Conservation (phyloP, 2,113 vertebrate genomes). For the Beaufortia kweichowensis region DNA sequence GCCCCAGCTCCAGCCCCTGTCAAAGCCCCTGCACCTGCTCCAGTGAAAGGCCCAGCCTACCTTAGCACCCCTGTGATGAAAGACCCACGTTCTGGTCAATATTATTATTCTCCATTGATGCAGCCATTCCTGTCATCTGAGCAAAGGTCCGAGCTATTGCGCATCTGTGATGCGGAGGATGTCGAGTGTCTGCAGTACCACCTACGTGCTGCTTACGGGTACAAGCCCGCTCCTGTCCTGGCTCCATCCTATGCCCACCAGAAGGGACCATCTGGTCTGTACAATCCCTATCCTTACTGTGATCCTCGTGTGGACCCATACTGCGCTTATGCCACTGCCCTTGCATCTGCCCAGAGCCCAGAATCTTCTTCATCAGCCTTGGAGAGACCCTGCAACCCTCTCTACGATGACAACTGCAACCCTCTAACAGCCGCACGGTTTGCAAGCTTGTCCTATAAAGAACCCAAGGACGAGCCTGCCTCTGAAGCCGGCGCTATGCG, state of each 20-base stretch:
- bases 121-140: conserved; percentile 72
- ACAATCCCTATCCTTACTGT: conserved; percentile 70
- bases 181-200: conserved; percentile 80
- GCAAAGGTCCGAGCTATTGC: conserved; percentile 74
- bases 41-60: conserved; percentile 67
- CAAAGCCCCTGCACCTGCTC: conserved; percentile 57
- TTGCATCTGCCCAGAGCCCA: conserved; percentile 38
- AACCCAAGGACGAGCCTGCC: conserved; percentile 59
- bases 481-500: conserved; percentile 64
- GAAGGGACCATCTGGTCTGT: conserved; percentile 67
- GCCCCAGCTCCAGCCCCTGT: conserved; percentile 23
- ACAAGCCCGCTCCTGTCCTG: conserved; percentile 57
- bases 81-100: conserved; percentile 62
- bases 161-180: conserved; percentile 73
- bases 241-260: conserved; percentile 73
- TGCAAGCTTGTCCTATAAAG: conserved; percentile 49
- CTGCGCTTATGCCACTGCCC: conserved; percentile 68
- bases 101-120: conserved; percentile 63
- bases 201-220: conserved; percentile 71
- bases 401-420: conserved; percentile 75
- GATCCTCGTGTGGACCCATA: conserved; percentile 69
- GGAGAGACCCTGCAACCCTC: conserved; percentile 73
- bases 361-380: conserved; percentile 26
- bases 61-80: conserved; percentile 62
- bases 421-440: conserved; percentile 69